Conservation (phyloP, 2,888 invertebrate genomes). For the Apamea epomidion region DNA sequence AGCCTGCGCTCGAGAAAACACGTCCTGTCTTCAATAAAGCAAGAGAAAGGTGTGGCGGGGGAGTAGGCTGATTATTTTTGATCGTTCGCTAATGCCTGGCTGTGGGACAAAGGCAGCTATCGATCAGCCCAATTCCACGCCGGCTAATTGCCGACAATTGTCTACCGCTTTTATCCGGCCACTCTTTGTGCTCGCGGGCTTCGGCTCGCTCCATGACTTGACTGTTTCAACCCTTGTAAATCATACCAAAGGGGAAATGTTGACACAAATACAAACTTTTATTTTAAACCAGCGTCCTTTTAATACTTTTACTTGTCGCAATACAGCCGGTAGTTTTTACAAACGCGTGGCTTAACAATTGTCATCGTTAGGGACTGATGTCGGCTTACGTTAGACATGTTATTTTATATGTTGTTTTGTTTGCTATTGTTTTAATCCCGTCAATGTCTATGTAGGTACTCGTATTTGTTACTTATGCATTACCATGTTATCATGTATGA, state of each 20-base stretch:
- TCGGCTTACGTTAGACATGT: conserved; percentile 24
- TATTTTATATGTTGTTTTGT: conserved; percentile 29
- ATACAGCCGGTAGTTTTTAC: conserved; percentile 42
- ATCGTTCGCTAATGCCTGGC: conserved; percentile 77
- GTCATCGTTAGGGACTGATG: conserved; percentile 33
- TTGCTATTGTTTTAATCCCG: conserved; percentile 10
- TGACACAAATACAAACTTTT: conserved; percentile 70
- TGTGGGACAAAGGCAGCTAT: conserved; percentile 77
- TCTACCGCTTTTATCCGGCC: conserved; percentile 79
- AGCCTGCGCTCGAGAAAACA: conserved; percentile 31
- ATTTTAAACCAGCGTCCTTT: conserved; percentile 61
- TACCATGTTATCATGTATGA: no score
- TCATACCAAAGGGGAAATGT: conserved; percentile 70
- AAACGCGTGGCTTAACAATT: conserved; percentile 40
- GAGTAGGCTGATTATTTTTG: conserved; percentile 71
- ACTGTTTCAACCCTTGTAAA: conserved; percentile 74
- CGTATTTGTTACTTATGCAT: background rate
- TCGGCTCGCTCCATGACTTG: conserved; percentile 73
- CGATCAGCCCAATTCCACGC: conserved; percentile 81
- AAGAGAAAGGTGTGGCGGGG: conserved; percentile 58
- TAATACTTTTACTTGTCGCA: conserved; percentile 49
- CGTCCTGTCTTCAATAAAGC: conserved; percentile 58
- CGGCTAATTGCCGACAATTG: conserved; percentile 84
- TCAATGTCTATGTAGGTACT: background rate
- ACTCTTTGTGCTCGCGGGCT: conserved; percentile 77